Base-by-base conservation (phyloP, 2,888 invertebrate species). In the Melieria picta region DNA sequence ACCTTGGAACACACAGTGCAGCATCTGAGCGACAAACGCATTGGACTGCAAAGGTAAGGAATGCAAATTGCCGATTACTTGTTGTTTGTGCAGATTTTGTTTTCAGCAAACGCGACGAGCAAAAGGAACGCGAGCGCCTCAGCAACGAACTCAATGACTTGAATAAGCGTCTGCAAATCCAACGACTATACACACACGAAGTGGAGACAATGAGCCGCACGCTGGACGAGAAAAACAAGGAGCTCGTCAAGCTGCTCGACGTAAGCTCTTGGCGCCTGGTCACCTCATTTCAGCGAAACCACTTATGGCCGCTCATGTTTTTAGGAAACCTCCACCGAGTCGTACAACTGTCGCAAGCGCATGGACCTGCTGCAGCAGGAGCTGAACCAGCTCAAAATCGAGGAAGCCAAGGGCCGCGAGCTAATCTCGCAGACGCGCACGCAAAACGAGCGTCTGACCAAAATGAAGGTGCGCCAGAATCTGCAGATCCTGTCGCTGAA, bases 271-370 rank as follows among this genome's bases (percentile, higher is more conserved):
- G 6, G 1, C 16, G 42, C 7, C 5, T 64, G 50, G 42, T 5
- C 47, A 45, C 4, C 58, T 16, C 9, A 9, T 30, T 5, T 30
- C 30, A 42, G 4, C n/a, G 9, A n/a, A 9, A n/a, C 11, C 6
- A 3, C 30, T 47, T n/a, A 13, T 30, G 30, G 6, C 10, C 7
- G 3, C 2, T 50, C 16, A 6, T 43, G 61, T 5, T 65, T 70
- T 6, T 52, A 87, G 87, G 86, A 87, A 79, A 84, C 85, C 7
- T 85, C 87, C 2, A 81, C 79, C 43, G 87, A 87, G 72, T 81
- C 85, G 1, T 84, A 82, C 61, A 84, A 83, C 67, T 79, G 81
- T 50, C 86, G 84, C 56, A 84, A 84, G n/a, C 81, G 81, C 7
- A 75, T 83, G 11, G 87, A 87, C 66, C 64, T 75, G 0, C 69